phyloP scores from a whole-genome alignment of 2,113 vertebrate species.

The Numida meleagris region DNA sequence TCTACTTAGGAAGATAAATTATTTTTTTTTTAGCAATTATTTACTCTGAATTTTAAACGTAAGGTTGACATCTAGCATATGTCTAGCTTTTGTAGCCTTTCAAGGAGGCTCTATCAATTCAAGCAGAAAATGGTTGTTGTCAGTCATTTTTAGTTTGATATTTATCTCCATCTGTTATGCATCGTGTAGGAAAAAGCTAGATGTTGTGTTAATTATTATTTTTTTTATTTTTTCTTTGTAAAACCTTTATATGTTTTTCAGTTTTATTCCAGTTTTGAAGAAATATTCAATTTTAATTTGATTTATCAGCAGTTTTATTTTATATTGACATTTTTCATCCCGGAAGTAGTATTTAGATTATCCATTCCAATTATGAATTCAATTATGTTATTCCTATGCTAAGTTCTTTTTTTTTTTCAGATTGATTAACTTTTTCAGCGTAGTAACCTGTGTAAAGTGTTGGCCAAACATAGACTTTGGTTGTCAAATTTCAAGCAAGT shows the following conservation, averaged over 20 bases:
- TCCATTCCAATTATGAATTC: background rate
- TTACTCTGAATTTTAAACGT: background rate
- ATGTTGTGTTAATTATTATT: background rate
- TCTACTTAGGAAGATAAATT: background rate
- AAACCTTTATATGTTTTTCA: background rate
- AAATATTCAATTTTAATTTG: background rate
- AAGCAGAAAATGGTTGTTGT: background rate
- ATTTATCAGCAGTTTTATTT: background rate
- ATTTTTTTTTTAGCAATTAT: background rate
- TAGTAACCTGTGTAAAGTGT: background rate
- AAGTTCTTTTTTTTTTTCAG: background rate
- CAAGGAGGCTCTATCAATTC: background rate
- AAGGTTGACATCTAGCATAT: background rate
- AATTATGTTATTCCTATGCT: background rate
- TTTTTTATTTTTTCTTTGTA: background rate
- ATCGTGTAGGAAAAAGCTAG: background rate
- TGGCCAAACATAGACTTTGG: background rate
- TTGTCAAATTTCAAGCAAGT: background rate
- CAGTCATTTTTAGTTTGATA: background rate
- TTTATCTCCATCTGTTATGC: background rate
- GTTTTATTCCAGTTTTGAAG: background rate
- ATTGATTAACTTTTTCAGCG: background rate
- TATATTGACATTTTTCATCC: background rate
- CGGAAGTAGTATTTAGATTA: background rate
- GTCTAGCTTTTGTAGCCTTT: background rate